Percentiles rank a stretch among this genome's conserved stretches.
phyloP scores from a whole-genome alignment of 2,888 invertebrate genomes.

The Mimachlamys varia region DNA sequence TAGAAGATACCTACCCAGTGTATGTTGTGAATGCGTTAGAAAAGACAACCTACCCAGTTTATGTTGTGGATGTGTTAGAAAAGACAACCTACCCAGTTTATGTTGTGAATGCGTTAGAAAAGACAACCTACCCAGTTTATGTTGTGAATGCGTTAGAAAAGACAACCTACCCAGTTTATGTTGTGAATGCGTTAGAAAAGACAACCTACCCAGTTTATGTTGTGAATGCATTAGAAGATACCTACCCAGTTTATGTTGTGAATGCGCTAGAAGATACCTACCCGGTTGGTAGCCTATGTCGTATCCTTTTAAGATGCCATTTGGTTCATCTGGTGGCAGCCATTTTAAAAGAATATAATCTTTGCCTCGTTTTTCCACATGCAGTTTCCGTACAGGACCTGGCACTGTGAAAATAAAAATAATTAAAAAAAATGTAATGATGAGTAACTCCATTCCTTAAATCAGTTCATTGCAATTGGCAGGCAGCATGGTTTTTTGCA shows the following conservation, averaged over 20 bases:
- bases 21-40: too few relatives aligned
- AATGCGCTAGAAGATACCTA: constrained; percentile 54
- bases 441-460: not conserved
- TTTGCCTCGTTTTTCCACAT: constrained; percentile 70
- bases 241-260: constrained; percentile 84
- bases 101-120: too few relatives aligned
- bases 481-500: not conserved
- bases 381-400: constrained; percentile 69
- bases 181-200: too few relatives aligned
- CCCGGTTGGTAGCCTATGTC: constrained; percentile 93
- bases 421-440: not conserved
- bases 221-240: not conserved
- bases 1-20: too few relatives aligned
- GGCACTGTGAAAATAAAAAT: constrained; percentile 65
- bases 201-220: constrained; percentile 85
- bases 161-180: too few relatives aligned
- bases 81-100: too few relatives aligned
- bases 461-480: not conserved
- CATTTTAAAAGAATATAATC: constrained; percentile 87
- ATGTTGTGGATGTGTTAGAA: not conserved
- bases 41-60: constrained; percentile 85
- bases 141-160: not conserved
- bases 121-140: constrained; percentile 85
- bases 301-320: constrained; percentile 96
- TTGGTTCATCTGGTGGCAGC: constrained; percentile 96